Conservation (phyloP, 2,113 vertebrate species). For the Tiliqua scincoides region DNA sequence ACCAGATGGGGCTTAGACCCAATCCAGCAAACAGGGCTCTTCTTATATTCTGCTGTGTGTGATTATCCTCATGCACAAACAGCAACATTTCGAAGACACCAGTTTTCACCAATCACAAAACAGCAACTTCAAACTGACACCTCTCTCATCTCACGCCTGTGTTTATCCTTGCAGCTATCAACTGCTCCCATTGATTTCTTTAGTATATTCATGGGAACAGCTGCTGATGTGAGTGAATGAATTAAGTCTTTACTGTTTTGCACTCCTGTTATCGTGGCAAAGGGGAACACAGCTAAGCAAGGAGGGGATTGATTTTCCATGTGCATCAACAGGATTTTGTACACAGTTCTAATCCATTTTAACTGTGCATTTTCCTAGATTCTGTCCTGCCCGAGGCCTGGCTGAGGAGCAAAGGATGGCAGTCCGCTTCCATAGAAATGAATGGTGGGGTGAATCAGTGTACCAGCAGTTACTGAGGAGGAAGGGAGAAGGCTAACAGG, state of each 20-base stretch:
- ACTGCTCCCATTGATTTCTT: constrained; percentile 25
- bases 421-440: neutral
- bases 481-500: too few species aligned
- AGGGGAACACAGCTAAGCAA: neutral
- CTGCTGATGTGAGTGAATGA: constrained; percentile 5
- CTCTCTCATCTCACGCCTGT: neutral
- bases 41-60: neutral
- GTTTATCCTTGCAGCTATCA: constrained; percentile 17
- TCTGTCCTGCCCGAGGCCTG: neutral
- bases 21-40: too few species aligned
- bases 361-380: neutral
- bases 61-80: neutral
- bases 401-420: neutral
- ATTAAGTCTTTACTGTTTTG: neutral
- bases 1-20: too few species aligned
- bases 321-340: constrained; percentile 1
- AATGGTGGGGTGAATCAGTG: neutral
- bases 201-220: constrained; percentile 18
- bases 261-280: neutral
- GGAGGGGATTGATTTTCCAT: constrained; percentile 4
- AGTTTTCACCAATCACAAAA: neutral
- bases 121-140: neutral
- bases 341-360: constrained; percentile 10
- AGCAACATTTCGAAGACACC: neutral
- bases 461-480: too few species aligned